These are phyloP conservation scores for Gallinago jamesoni DNA, from an alignment of 2,113 vertebrate genomes.

Conservation along the genomic window DNA sequence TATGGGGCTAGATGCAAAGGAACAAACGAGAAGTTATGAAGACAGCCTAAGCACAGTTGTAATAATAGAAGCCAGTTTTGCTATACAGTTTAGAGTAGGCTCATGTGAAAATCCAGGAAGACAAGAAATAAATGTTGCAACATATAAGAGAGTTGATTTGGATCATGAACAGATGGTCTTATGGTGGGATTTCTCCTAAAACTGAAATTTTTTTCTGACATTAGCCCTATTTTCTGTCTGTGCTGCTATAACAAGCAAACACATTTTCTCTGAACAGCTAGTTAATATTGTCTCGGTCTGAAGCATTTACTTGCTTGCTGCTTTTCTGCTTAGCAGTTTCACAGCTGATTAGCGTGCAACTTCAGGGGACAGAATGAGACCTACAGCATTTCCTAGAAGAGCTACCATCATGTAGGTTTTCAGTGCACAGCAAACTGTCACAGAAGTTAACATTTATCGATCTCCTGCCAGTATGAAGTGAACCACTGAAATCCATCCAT, in stretches of 20 bases:
- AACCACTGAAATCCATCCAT: not conserved
- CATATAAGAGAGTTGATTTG: not conserved
- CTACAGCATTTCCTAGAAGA: not conserved
- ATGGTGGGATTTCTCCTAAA: not conserved
- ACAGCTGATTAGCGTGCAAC: not conserved
- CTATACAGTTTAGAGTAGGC: not conserved
- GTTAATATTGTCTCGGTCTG: not conserved
- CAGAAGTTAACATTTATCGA: not conserved
- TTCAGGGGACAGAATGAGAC: not conserved
- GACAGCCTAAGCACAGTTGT: not conserved
- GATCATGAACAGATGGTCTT: slow-evolving; percentile 8
- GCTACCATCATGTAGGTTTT: not conserved
- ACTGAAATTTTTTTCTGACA: not conserved
- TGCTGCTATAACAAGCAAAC: not conserved
- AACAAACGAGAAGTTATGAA: not conserved
- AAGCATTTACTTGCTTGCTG: not conserved
- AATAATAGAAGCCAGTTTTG: not conserved
- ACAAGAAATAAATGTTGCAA: not conserved
- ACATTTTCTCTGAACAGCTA: not conserved
- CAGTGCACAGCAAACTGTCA: accelerated
- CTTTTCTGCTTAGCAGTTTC: not conserved
- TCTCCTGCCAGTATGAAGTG: not conserved
- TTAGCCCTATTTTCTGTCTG: not conserved
- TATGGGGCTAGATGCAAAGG: not conserved
- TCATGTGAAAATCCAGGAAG: not conserved